Percentiles rank a stretch among this genome's conserved stretches.
Conservation (phyloP, 2,888 invertebrate genomes). For the Chalcosyrphus nemorum region DNA sequence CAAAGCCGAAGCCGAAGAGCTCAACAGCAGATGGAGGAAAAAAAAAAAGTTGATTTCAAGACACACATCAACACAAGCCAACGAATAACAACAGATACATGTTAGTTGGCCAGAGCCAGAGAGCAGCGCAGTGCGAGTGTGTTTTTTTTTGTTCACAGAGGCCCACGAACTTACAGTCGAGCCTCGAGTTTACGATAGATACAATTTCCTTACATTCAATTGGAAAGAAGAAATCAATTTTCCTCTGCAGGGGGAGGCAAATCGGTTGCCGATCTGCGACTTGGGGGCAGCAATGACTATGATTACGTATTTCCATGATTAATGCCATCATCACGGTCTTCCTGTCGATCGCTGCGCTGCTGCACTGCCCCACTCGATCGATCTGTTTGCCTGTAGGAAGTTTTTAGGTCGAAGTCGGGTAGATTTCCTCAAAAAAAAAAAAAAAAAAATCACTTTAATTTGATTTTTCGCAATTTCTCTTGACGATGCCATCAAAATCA, state of each 20-base stretch:
- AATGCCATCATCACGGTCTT: slow-evolving; percentile 54
- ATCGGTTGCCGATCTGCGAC: slow-evolving; percentile 12
- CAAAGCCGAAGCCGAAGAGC: slow-evolving; percentile 25
- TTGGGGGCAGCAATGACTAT: slow-evolving; percentile 57
- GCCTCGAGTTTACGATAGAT: background rate
- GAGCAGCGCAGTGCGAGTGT: slow-evolving; percentile 25
- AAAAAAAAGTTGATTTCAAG: slow-evolving; percentile 53
- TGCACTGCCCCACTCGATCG: too few relatives aligned
- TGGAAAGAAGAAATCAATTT: slow-evolving; percentile 60
- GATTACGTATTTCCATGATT: slow-evolving; percentile 57
- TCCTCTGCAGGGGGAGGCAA: slow-evolving; percentile 4
- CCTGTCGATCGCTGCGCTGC: too few relatives aligned
- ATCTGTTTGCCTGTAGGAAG: background rate
- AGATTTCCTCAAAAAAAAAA: slow-evolving; percentile 14
- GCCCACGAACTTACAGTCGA: background rate
- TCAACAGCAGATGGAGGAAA: slow-evolving; percentile 18
- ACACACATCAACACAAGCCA: slow-evolving; percentile 61
- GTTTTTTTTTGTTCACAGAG: slow-evolving; percentile 42
- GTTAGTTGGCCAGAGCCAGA: slow-evolving; percentile 52
- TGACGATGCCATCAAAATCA: slow-evolving; percentile 50
- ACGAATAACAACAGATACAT: slow-evolving; percentile 47
- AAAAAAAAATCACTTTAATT: too few relatives aligned
- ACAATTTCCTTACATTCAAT: slow-evolving; percentile 41
- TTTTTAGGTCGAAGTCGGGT: slow-evolving; percentile 38
- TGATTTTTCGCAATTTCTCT: slow-evolving; percentile 33